phyloP scores from a whole-genome alignment of 1,140 invertebrate species.

The Mamestra configurata region DNA sequence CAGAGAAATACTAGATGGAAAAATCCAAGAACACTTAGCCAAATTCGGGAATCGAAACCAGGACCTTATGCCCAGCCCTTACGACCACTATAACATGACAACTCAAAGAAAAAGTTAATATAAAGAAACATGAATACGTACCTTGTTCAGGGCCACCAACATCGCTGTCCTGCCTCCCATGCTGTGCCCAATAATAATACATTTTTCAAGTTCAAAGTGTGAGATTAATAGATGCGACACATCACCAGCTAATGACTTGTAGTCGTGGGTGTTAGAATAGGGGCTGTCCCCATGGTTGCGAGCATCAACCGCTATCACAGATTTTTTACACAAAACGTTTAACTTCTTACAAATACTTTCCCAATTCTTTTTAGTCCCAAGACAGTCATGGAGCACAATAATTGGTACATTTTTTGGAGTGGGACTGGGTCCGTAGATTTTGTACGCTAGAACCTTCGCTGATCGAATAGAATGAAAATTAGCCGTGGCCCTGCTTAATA shows the following conservation, averaged over 20 bases:
- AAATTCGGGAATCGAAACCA: too few relatives aligned
- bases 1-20: too few relatives aligned
- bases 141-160: conserved; percentile 92
- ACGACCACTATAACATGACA: too few relatives aligned
- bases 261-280: conserved; percentile 91
- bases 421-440: conserved; percentile 78
- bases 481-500: background rate
- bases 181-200: conserved; percentile 95
- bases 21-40: too few relatives aligned
- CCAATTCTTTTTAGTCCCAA: conserved; percentile 96
- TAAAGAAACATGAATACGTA: conserved; percentile 51
- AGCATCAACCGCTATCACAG: conserved; percentile 92
- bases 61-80: too few relatives aligned
- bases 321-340: conserved; percentile 52
- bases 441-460: conserved; percentile 87
- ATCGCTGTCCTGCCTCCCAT: conserved; percentile 97
- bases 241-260: conserved; percentile 92
- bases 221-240: conserved; percentile 90
- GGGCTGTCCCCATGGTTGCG: conserved; percentile 97
- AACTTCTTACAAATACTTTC: conserved; percentile 72
- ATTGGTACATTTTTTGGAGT: conserved; percentile 88
- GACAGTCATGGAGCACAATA: conserved; percentile 95
- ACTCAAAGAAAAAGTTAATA: too few relatives aligned
- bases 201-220: conserved; percentile 89
- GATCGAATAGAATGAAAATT: background rate